phyloP scores from a whole-genome alignment of 2,113 vertebrate species.

The Ptilonorhynchus violaceus region DNA sequence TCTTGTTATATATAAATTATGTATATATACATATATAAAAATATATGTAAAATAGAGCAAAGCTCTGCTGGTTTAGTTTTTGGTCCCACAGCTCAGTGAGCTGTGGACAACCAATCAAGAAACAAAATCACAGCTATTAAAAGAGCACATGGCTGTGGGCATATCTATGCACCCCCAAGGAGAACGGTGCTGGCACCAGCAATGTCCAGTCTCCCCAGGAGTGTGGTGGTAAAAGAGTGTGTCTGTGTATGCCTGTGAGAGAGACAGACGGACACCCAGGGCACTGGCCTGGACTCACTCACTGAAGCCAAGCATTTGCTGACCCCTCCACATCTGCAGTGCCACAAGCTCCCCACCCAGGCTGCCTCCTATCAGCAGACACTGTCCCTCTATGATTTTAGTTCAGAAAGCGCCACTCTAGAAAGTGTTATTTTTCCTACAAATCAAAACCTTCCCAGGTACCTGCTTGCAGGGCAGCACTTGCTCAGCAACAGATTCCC shows the following conservation, averaged over 20 bases:
- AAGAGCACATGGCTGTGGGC: neutral
- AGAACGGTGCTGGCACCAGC: neutral
- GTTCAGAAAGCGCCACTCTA: neutral
- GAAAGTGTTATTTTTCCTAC: neutral
- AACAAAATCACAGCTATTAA: neutral
- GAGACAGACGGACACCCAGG: neutral
- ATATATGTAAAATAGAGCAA: neutral
- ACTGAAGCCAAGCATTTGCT: neutral
- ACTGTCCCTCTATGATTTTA: no score
- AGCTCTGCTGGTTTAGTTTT: neutral
- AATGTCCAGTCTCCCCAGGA: neutral
- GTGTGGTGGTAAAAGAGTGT: neutral
- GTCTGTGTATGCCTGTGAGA: neutral
- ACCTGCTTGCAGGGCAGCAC: neutral
- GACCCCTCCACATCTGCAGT: neutral
- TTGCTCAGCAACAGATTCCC: neutral
- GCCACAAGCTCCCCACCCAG: neutral
- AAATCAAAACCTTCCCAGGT: neutral
- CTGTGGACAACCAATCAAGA: neutral
- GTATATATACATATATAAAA: neutral
- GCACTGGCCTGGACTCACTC: neutral
- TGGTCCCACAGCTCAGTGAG: neutral
- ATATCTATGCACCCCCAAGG: neutral
- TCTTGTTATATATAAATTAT: neutral
- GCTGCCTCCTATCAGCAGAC: neutral